Percentiles rank a stretch among this genome's conserved stretches.
Conservation (phyloP, 2,113 vertebrate species). For the Meriones unguiculatus region DNA sequence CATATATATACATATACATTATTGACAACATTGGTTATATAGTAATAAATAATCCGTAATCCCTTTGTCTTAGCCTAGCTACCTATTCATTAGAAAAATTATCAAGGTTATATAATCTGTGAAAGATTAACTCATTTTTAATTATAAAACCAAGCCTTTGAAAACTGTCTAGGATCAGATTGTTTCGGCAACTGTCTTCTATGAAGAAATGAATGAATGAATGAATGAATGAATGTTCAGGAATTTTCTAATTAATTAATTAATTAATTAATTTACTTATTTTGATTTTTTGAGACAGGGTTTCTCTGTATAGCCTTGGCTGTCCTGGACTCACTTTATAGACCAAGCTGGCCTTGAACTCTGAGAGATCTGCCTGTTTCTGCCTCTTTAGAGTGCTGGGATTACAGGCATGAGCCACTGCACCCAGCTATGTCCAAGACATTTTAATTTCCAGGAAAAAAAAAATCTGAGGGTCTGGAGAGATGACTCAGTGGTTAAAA, state of each 20-base stretch:
- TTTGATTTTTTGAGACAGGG: too few relatives aligned
- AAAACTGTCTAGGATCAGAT: constrained; percentile 23
- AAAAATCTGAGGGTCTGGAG: background rate
- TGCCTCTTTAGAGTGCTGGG: too few relatives aligned
- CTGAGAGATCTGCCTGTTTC: too few relatives aligned
- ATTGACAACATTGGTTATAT: background rate
- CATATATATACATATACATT: background rate
- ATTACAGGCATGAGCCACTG: too few relatives aligned
- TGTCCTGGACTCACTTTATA: too few relatives aligned
- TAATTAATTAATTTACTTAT: too few relatives aligned
- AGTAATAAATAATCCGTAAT: background rate
- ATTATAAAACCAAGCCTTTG: constrained; percentile 36
- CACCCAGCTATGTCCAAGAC: background rate
- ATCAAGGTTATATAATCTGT: constrained; percentile 42
- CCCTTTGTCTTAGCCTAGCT: background rate
- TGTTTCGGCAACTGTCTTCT: constrained; percentile 7
- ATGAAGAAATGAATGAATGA: background rate
- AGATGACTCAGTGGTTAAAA: too few relatives aligned
- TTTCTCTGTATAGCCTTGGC: too few relatives aligned
- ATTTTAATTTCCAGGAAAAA: constrained; percentile 57
- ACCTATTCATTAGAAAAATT: constrained; percentile 5
- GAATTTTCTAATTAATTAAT: too few relatives aligned
- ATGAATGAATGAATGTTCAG: constrained; percentile 21
- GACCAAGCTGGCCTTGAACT: too few relatives aligned
- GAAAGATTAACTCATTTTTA: constrained; percentile 46